These are phyloP conservation scores for Ophion ellenae DNA, from an alignment of 2,888 invertebrate species.

Conservation along the genomic window DNA sequence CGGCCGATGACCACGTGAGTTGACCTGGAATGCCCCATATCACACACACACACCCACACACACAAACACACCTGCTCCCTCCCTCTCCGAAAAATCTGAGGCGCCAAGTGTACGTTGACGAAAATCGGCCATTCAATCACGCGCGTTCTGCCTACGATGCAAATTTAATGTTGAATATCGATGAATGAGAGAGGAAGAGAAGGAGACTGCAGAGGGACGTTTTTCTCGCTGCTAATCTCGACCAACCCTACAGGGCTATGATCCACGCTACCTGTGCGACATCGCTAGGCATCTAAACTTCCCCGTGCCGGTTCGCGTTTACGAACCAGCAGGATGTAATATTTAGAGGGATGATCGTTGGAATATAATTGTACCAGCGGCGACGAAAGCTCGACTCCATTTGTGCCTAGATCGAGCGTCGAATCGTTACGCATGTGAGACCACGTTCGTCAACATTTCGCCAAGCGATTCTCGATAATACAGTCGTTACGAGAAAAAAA, in stretches of 20 bases:
- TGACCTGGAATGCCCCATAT: too few species aligned
- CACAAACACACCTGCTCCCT: neutral
- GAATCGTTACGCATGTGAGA: too few species aligned
- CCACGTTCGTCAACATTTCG: neutral
- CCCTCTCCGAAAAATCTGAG: constrained; percentile 75
- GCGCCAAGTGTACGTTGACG: constrained; percentile 71
- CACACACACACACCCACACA: too few species aligned
- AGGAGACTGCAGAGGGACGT: neutral
- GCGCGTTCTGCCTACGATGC: constrained; percentile 73
- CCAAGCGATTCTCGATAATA: constrained; percentile 74
- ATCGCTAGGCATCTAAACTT: constrained; percentile 49
- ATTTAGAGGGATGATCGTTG: too few species aligned
- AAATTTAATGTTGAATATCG: constrained; percentile 79
- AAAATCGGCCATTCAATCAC: constrained; percentile 66
- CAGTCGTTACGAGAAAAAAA: constrained; percentile 71
- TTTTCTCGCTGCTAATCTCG: constrained; percentile 44
- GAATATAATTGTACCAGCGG: too few species aligned
- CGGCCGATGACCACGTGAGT: too few species aligned
- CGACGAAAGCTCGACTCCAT: too few species aligned
- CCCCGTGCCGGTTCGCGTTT: neutral
- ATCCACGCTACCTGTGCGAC: constrained; percentile 31
- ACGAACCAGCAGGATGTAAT: too few species aligned
- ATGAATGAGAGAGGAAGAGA: constrained; percentile 62
- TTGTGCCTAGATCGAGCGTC: too few species aligned
- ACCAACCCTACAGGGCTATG: neutral